These are phyloP conservation scores for Ataeniobius toweri DNA, from an alignment of 2,797 vertebrate species.

Conservation along the genomic window DNA sequence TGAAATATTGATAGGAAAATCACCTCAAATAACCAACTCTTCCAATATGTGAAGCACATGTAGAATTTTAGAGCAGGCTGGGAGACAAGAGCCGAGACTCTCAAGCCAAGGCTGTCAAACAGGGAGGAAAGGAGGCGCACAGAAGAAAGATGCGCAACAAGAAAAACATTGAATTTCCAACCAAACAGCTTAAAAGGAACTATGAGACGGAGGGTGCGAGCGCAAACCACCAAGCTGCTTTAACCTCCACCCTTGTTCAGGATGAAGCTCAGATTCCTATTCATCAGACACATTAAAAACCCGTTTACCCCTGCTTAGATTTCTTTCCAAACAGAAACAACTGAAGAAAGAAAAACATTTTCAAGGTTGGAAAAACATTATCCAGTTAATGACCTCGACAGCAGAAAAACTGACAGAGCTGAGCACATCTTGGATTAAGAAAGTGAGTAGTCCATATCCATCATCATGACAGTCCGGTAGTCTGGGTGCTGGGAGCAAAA, in stretches of 20 bases:
- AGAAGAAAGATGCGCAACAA: slow-evolving; percentile 46
- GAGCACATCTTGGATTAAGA: slow-evolving; percentile 40
- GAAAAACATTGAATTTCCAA: slow-evolving; percentile 51
- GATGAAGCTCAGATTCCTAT: slow-evolving; percentile 37
- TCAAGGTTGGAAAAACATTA: slow-evolving; percentile 41
- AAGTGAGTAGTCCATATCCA: slow-evolving; percentile 49
- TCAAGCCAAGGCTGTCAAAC: slow-evolving; percentile 66
- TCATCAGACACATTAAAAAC: slow-evolving; percentile 41
- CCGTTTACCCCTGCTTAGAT: slow-evolving; percentile 43
- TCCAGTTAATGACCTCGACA: slow-evolving; percentile 43
- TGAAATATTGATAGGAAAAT: slow-evolving; percentile 60
- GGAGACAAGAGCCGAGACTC: slow-evolving; percentile 49
- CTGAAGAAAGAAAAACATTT: slow-evolving; percentile 30
- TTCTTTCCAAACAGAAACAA: slow-evolving; percentile 34
- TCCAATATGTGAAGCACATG: slow-evolving; percentile 58
- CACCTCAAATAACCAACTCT: slow-evolving; percentile 57
- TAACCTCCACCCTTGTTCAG: slow-evolving; percentile 49
- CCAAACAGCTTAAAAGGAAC: slow-evolving; percentile 44
- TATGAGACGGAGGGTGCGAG: slow-evolving; percentile 20
- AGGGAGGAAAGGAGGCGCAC: slow-evolving; percentile 34
- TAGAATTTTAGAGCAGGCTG: slow-evolving; percentile 59
- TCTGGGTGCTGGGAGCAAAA: slow-evolving; percentile 29
- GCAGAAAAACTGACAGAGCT: slow-evolving; percentile 16
- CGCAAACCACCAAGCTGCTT: slow-evolving; percentile 23
- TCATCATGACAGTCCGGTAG: slow-evolving; percentile 43